Conservation (phyloP, 2,113 vertebrate species). For the Oncorhynchus mykiss region DNA sequence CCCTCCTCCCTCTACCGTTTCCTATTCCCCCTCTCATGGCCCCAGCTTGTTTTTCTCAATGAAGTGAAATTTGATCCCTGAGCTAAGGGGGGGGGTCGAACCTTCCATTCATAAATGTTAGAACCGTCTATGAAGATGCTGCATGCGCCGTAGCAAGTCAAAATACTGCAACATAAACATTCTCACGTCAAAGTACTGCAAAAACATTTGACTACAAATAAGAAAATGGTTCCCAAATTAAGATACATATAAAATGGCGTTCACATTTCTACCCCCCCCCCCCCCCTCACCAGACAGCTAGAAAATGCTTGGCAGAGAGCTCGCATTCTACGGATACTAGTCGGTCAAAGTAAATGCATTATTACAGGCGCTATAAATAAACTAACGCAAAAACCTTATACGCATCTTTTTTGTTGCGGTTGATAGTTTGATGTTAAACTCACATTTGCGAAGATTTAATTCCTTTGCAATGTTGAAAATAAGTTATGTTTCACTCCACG, state of each 20-base stretch:
- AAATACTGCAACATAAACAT: conserved; percentile 27
- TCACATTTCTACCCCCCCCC: conserved; percentile 24
- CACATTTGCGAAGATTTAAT: conserved; percentile 31
- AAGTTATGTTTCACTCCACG: conserved; percentile 6
- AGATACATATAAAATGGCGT: conserved; percentile 73
- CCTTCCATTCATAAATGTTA: conserved; percentile 63
- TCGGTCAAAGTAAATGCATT: conserved; percentile 9
- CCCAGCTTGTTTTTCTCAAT: conserved; percentile 76
- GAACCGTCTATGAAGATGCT: conserved; percentile 18
- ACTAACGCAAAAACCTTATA: not conserved
- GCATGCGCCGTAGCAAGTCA: conserved; percentile 9
- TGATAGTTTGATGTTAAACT: conserved; percentile 17
- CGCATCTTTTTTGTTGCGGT: too few relatives aligned
- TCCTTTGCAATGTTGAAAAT: conserved; percentile 9
- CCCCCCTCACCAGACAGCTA: conserved; percentile 4
- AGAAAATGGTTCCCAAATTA: conserved; percentile 53
- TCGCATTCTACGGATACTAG: conserved; percentile 16
- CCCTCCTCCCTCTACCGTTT: conserved; percentile 2
- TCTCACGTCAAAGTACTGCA: not conserved
- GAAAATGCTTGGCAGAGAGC: not conserved
- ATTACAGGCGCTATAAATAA: not conserved
- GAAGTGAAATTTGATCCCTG: conserved; percentile 73
- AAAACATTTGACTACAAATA: conserved; percentile 15
- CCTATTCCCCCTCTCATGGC: conserved; percentile 9
- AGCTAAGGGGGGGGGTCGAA: conserved; percentile 8